phyloP scores from a whole-genome alignment of 2,797 vertebrate genomes.

The Sus cebifrons region DNA sequence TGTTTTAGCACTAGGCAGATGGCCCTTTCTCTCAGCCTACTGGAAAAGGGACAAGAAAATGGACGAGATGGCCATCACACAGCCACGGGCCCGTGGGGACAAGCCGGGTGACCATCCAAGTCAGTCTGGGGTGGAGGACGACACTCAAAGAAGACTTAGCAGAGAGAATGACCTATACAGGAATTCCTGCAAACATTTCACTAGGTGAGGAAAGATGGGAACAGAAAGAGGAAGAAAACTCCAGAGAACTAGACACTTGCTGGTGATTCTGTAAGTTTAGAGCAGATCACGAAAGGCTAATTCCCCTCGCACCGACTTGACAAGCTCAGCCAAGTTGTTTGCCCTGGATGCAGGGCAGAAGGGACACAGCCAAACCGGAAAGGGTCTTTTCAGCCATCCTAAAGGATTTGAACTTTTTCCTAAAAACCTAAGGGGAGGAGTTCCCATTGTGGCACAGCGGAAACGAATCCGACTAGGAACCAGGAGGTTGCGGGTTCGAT shows the following conservation, averaged over 20 bases:
- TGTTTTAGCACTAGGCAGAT: not conserved
- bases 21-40: too few species aligned
- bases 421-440: not conserved
- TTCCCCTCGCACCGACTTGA: rapidly evolving
- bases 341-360: not conserved
- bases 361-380: rapidly evolving
- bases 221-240: not conserved
- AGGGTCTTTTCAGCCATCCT: not conserved
- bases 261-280: not conserved
- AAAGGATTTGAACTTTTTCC: not conserved
- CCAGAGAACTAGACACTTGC: not conserved
- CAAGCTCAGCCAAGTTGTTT: not conserved
- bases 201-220: not conserved
- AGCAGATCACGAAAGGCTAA: not conserved
- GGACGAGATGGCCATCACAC: too few species aligned
- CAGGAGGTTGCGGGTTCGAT: too few species aligned
- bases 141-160: not conserved
- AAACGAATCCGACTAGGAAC: too few species aligned
- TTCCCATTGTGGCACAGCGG: too few species aligned
- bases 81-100: too few species aligned
- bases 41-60: not conserved
- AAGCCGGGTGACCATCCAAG: not conserved
- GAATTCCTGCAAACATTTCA: not conserved
- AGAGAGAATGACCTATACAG: not conserved
- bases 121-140: too few species aligned